Conservation (phyloP, 2,113 vertebrate species). For the Galemys pyrenaicus region DNA sequence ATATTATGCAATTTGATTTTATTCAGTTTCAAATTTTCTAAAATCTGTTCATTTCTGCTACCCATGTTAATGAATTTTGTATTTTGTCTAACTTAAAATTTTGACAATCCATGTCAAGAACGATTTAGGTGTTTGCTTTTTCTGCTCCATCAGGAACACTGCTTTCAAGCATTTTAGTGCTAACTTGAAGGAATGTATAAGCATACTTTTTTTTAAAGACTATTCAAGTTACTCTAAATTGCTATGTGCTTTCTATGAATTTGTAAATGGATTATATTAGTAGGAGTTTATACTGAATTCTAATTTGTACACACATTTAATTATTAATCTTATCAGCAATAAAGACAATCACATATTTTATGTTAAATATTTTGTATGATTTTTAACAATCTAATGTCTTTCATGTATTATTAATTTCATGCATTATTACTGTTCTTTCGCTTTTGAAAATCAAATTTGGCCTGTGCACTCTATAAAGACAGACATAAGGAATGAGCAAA, state of each 20-base stretch:
- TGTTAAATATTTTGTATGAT: constrained; percentile 22
- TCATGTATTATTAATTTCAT: constrained; percentile 17
- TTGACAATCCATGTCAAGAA: neutral
- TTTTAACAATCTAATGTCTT: constrained; percentile 39
- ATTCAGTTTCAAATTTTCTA: neutral
- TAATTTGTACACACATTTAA: neutral
- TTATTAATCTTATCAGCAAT: neutral
- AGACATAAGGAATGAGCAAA: neutral
- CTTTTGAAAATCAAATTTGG: constrained; percentile 37
- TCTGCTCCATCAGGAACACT: neutral
- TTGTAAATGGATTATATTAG: neutral
- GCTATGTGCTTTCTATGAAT: neutral
- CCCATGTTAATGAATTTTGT: neutral
- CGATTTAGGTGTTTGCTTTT: neutral
- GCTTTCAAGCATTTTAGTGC: neutral
- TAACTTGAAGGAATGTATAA: neutral
- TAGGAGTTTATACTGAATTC: neutral
- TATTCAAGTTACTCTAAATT: neutral
- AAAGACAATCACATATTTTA: neutral
- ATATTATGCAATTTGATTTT: neutral
- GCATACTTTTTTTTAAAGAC: neutral
- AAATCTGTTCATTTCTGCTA: neutral
- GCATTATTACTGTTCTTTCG: neutral
- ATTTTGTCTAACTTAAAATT: neutral
- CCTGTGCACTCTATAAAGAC: neutral